Base-by-base conservation (phyloP, 2,113 vertebrate species). In the Oxygymnocypris stewartii region DNA sequence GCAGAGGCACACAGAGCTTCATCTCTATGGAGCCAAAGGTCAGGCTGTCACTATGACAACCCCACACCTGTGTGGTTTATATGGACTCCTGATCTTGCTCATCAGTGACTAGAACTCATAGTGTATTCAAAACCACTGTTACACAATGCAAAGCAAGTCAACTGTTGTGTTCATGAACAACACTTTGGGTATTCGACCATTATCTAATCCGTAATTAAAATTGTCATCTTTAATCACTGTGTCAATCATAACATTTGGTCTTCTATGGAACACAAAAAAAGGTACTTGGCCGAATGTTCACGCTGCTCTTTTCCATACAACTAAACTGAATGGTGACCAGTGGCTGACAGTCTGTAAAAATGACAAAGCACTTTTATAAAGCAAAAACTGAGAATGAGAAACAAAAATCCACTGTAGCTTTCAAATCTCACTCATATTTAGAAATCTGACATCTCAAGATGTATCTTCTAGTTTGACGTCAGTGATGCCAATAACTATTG, bases 11-110 rank as follows among this genome's bases (percentile, higher is more conserved):
- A 76, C 98, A 99, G 94, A 99, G 96, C 95, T 99, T 99, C 95
- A 99, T 99, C 94, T 97, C 97, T 91, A 98, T 99, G 97, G 98
- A 99, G 94, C 97, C 98, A 90, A 98, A 99, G 97, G 98, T 99
- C 96, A 97, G 96, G 90, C 90, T 89, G 92, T 91, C 92, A 51
- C 89, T 84, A 54, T 31, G 88, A 84, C 78, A 73, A 82, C 88
- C 44, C 59, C 71, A 82, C 79, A 78, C 79, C 69, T 82, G 80
- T 83, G 84, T 82, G 69, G 31, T 86, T 35, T 81, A 59, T 71
- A 67, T 51, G 35, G 37, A 81, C 51, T 84, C 86, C 67, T 40
- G 84, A 61, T 31, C 40, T 51, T 75, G 42, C 23, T 82, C 23
- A 5, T 59, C 25, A 47, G 59, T 31, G 6, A 44, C 16, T 67